A percentile compares a stretch with the other conserved stretches of the same genome.
These are phyloP conservation scores for Monarcha castaneiventris DNA, from an alignment of 2,113 vertebrate genomes.

Conservation along the genomic window DNA sequence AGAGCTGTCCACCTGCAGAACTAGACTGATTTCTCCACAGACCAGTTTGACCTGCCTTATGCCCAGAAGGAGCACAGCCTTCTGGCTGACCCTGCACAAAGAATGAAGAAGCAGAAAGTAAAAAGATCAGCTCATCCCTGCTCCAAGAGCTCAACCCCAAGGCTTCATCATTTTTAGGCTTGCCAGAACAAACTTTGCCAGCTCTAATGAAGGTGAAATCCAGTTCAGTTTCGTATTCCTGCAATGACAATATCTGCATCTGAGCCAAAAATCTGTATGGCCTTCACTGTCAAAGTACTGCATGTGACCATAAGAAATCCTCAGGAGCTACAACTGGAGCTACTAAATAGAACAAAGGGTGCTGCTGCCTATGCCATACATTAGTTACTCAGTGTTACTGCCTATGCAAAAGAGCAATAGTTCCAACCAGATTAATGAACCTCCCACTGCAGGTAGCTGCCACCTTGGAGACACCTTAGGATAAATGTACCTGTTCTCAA, in stretches of 20 bases:
- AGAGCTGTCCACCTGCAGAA: neutral
- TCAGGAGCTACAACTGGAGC: neutral
- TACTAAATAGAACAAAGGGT: neutral
- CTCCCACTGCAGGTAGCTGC: neutral
- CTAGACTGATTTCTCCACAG: neutral
- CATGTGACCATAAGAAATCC: fast-evolving
- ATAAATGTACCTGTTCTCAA: neutral
- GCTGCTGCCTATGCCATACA: neutral
- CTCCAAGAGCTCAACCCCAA: neutral
- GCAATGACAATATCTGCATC: neutral
- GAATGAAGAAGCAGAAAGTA: neutral
- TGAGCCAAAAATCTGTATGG: neutral
- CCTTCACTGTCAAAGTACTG: neutral
- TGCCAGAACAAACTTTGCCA: neutral
- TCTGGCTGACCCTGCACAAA: neutral
- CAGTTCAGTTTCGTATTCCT: neutral
- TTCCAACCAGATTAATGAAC: neutral
- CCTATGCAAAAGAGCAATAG: neutral
- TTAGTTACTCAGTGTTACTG: neutral
- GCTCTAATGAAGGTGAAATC: neutral
- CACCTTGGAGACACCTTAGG: neutral
- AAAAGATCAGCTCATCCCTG: neutral
- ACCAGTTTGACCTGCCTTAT: neutral
- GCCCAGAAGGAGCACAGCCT: neutral
- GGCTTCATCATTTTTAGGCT: neutral